Percentiles rank a stretch among this genome's conserved stretches.
Evolutionary conservation across 2,113 vertebrate species (phyloP).

Genomic region (Motacilla tschutschensis): DNA sequence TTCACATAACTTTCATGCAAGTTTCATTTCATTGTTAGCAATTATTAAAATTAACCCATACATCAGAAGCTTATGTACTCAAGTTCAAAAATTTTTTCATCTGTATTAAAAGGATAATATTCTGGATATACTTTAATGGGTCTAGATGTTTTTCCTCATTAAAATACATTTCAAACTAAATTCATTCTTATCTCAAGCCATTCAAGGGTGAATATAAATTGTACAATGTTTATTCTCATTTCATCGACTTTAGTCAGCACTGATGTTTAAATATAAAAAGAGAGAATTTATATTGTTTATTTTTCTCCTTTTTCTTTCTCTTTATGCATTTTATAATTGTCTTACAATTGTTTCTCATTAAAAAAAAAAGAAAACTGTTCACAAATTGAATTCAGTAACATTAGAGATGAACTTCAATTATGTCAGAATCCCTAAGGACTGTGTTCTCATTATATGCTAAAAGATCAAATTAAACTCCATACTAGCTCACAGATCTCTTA

Average conservation of each 20-base stretch:
- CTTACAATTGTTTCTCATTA: not conserved
- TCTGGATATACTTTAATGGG: not conserved
- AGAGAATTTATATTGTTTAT: not conserved
- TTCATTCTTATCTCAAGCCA: not conserved
- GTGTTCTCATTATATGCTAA: not conserved
- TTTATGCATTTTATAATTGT: not conserved
- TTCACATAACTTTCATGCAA: not conserved
- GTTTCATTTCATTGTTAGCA: not conserved
- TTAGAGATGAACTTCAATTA: slow-evolving; percentile 14
- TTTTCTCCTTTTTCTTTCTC: not conserved
- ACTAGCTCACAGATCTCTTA: not conserved
- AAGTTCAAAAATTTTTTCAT: not conserved
- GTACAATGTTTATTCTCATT: not conserved
- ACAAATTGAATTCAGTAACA: not conserved
- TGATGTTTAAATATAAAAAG: not conserved
- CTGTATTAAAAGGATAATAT: not conserved
- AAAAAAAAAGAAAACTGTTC: not conserved
- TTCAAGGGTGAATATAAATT: not conserved
- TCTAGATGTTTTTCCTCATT: not conserved
- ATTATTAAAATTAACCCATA: not conserved
- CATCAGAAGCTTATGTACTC: not conserved
- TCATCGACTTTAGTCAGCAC: not conserved
- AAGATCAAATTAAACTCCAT: not conserved
- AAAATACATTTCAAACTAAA: not conserved
- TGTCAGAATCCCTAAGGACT: not conserved